Evolutionary conservation across 2,888 invertebrate species (phyloP).

Genomic region (Aphrophora alni): DNA sequence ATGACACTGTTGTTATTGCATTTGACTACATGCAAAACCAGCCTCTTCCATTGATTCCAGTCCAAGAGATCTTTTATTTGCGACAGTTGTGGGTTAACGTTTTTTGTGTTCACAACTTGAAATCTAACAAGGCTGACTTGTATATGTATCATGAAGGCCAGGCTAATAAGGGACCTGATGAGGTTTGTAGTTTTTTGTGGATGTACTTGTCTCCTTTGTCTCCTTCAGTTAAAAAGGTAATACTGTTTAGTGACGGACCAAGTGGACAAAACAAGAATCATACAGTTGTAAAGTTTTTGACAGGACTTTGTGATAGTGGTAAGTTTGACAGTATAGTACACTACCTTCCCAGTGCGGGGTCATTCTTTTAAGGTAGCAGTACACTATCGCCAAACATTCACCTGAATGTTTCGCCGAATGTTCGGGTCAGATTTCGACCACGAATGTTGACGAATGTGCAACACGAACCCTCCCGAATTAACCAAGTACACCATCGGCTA

Average conservation of each 20-base stretch:
- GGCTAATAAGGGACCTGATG: too few species aligned
- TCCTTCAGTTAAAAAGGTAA: too few species aligned
- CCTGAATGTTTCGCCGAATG: too few species aligned
- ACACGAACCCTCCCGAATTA: too few species aligned
- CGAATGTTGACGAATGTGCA: too few species aligned
- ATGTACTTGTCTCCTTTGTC: too few species aligned
- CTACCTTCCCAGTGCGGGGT: constrained; percentile 14
- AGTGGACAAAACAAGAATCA: neutral
- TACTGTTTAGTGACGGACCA: neutral
- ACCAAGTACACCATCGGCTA: too few species aligned
- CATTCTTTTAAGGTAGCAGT: too few species aligned
- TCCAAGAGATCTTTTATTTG: neutral
- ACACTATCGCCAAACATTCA: too few species aligned
- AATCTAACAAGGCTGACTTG: neutral
- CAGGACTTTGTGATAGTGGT: constrained; percentile 2
- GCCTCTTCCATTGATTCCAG: neutral
- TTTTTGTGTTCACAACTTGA: neutral
- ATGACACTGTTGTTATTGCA: neutral
- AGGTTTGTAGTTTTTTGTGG: too few species aligned
- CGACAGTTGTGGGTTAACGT: neutral
- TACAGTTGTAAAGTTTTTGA: too few species aligned
- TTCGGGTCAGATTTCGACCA: too few species aligned
- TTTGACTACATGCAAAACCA: neutral
- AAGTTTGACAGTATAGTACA: neutral
- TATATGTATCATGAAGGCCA: neutral